Percentiles rank a stretch among this genome's conserved stretches.
These are phyloP conservation scores for Gibbula magus DNA, from an alignment of 2,888 invertebrate genomes.

Conservation along the genomic window DNA sequence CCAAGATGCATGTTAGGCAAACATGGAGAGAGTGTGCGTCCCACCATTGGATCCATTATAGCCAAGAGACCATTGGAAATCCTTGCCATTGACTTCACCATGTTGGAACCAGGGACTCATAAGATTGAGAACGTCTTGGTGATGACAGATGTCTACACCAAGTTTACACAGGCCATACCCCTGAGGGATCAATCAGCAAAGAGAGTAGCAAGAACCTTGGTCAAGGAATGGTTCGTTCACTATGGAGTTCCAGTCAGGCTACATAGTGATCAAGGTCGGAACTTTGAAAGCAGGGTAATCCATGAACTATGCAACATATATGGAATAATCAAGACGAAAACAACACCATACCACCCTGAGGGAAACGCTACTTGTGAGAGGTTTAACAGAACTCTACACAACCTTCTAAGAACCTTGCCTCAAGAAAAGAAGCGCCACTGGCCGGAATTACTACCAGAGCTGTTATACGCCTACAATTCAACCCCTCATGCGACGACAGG, in stretches of 20 bases:
- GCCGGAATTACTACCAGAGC: constrained; percentile 40
- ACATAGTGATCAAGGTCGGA: constrained; percentile 45
- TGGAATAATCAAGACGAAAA: no score
- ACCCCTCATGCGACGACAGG: no score
- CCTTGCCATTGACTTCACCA: no score
- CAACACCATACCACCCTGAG: no score
- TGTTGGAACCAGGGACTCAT: no score
- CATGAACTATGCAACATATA: no score
- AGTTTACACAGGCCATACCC: constrained; percentile 45
- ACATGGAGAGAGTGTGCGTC: not conserved
- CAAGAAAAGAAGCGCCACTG: constrained; percentile 39
- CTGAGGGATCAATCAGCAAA: no score
- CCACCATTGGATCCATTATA: constrained; percentile 32
- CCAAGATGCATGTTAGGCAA: no score
- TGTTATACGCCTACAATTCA: no score
- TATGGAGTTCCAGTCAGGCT: constrained; percentile 45
- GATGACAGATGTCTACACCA: constrained; percentile 50
- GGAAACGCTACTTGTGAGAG: no score
- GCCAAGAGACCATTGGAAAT: constrained; percentile 43
- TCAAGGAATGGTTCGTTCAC: constrained; percentile 43
- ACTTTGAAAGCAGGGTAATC: constrained; percentile 41
- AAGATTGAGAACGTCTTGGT: no score
- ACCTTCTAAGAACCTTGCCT: constrained; percentile 38
- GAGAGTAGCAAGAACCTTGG: constrained; percentile 40
- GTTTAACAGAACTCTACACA: constrained; percentile 46